Conservation (phyloP, 2,113 vertebrate species). For the Eupsittula cactorum region DNA sequence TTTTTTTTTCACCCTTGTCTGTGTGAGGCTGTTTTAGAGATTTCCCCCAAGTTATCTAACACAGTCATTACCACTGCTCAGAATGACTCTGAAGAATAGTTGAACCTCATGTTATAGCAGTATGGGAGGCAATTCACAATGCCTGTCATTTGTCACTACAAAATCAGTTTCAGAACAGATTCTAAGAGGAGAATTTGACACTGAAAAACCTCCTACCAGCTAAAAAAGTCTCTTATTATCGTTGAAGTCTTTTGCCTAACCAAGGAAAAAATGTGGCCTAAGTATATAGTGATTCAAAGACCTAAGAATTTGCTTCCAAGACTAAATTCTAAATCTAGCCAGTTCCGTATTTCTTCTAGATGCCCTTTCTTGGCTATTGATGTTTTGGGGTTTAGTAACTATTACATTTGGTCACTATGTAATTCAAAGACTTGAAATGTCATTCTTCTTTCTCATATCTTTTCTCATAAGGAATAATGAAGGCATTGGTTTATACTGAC, state of each 20-base stretch:
- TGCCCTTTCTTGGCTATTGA: neutral
- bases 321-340: neutral
- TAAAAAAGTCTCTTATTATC: neutral
- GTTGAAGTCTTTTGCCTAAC: neutral
- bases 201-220: neutral
- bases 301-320: neutral
- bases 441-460: neutral
- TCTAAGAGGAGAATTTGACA: neutral
- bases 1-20: neutral
- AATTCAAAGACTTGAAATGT: neutral
- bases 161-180: neutral
- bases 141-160: neutral
- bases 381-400: neutral
- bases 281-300: neutral
- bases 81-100: neutral
- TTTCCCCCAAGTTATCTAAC: neutral
- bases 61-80: neutral
- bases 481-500: neutral
- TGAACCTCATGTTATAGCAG: neutral
- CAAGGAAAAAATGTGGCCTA: neutral
- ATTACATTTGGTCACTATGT: neutral
- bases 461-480: neutral
- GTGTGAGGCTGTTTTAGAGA: neutral
- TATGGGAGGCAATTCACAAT: neutral
- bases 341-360: neutral